A percentile compares a stretch with the other conserved stretches of the same genome.
Evolutionary conservation across 1,140 invertebrate species (phyloP).

Genomic region (Aphaenogaster ashmeadi): DNA sequence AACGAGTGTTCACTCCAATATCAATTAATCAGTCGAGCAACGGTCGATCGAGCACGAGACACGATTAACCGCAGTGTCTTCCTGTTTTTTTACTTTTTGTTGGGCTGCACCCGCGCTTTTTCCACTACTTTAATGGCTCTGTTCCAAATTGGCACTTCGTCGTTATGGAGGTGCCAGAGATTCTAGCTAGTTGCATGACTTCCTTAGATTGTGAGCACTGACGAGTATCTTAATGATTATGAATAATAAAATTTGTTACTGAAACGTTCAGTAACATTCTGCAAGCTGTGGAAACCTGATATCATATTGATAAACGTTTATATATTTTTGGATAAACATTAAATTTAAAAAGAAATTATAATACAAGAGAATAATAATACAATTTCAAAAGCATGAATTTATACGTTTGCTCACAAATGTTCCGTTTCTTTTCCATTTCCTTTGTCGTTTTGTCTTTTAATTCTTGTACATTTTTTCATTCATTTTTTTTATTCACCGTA

Average conservation of each 20-base stretch:
- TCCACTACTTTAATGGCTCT: slow-evolving; percentile 34
- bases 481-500: background rate
- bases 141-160: slow-evolving; percentile 58
- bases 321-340: background rate
- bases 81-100: slow-evolving; percentile 39
- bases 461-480: background rate
- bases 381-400: background rate
- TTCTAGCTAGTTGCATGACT: slow-evolving; percentile 8
- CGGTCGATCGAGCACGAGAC: slow-evolving; percentile 35
- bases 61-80: slow-evolving; percentile 44
- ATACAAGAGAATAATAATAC: background rate
- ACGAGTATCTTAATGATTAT: background rate
- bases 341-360: slow-evolving; percentile 3
- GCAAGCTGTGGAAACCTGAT: background rate
- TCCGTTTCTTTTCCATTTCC: background rate
- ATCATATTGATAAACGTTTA: background rate
- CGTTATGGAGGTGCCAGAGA: background rate
- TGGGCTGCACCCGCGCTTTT: background rate
- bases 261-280: background rate
- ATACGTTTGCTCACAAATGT: background rate
- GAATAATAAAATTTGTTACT: slow-evolving; percentile 9
- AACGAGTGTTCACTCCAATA: slow-evolving; percentile 31
- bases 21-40: slow-evolving; percentile 51
- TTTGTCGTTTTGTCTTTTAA: background rate
- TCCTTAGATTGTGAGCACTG: background rate